Evolutionary conservation across 2,113 vertebrate species (phyloP).

Genomic region (Lagopus leucura): DNA sequence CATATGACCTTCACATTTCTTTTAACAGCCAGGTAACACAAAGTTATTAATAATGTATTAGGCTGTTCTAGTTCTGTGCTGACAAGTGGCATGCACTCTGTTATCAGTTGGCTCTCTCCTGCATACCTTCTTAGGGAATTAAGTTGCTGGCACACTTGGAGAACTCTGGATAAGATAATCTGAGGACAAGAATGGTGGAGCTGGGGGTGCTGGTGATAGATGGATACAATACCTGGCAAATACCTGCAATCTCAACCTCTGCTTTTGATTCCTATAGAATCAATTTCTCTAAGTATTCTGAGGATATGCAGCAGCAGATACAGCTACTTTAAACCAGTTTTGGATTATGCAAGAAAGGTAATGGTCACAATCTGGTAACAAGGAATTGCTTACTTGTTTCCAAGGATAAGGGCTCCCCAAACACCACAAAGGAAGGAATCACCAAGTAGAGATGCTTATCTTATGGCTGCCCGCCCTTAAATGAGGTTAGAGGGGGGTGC

Average conservation of each 20-base stretch:
- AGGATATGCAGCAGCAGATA: too few relatives aligned
- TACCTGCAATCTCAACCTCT: not conserved
- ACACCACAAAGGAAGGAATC: too few relatives aligned
- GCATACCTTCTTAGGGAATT: conserved; percentile 2
- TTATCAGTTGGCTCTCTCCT: conserved; percentile 41
- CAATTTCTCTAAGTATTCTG: not conserved
- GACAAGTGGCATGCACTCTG: not conserved
- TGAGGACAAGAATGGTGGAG: not conserved
- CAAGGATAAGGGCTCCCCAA: too few relatives aligned
- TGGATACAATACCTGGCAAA: not conserved
- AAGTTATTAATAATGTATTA: not conserved
- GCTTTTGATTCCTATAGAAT: not conserved
- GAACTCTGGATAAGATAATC: not conserved
- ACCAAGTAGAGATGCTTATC: too few relatives aligned
- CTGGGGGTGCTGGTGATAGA: not conserved
- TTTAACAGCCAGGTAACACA: not conserved
- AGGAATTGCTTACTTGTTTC: too few relatives aligned
- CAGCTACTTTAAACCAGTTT: too few relatives aligned
- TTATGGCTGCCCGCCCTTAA: too few relatives aligned
- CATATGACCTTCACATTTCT: not conserved
- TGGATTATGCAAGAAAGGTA: too few relatives aligned
- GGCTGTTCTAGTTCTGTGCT: not conserved
- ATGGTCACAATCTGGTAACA: too few relatives aligned
- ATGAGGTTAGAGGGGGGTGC: too few relatives aligned
- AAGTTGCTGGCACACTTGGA: conserved; percentile 23